Percentiles rank a stretch among this genome's conserved stretches.
Evolutionary conservation across 1,140 invertebrate species (phyloP).

Genomic region (Papilio aristodemus): DNA sequence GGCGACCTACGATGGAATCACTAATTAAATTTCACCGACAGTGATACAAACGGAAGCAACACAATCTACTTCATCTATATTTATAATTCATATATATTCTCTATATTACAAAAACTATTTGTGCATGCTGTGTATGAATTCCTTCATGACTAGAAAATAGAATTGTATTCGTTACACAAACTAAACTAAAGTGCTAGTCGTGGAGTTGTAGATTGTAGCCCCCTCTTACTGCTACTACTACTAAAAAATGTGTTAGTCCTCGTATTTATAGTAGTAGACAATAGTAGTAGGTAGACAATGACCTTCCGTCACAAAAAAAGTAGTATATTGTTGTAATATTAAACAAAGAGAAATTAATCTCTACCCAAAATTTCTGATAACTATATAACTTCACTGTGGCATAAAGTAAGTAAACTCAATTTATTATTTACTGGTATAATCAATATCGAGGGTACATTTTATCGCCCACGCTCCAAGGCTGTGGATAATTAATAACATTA

Average conservation of each 20-base stretch:
- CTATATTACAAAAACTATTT: no score
- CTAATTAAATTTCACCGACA: slow-evolving; percentile 7
- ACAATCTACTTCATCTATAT: not conserved
- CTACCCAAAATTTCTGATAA: not conserved
- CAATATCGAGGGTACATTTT: slow-evolving; percentile 16
- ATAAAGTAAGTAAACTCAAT: not conserved
- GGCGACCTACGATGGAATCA: not conserved
- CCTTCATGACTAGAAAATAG: no score
- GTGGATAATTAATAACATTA: slow-evolving; percentile 7
- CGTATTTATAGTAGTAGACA: no score
- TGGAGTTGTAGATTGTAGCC: no score
- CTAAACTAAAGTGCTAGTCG: no score
- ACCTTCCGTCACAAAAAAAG: not conserved
- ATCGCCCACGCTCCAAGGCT: slow-evolving; percentile 15
- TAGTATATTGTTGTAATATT: not conserved
- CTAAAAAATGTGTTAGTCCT: no score
- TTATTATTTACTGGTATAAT: slow-evolving; percentile 17
- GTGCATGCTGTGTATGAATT: no score
- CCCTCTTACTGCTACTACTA: no score
- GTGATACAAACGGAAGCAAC: not conserved
- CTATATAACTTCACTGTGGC: not conserved
- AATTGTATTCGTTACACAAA: no score
- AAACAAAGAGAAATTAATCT: not conserved
- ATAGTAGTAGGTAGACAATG: no score
- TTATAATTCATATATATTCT: no score